Evolutionary conservation across 2,113 vertebrate species (phyloP), one percentile per base, ranked within the genome.

Genomic region (Syrrhaptes paradoxus): DNA sequence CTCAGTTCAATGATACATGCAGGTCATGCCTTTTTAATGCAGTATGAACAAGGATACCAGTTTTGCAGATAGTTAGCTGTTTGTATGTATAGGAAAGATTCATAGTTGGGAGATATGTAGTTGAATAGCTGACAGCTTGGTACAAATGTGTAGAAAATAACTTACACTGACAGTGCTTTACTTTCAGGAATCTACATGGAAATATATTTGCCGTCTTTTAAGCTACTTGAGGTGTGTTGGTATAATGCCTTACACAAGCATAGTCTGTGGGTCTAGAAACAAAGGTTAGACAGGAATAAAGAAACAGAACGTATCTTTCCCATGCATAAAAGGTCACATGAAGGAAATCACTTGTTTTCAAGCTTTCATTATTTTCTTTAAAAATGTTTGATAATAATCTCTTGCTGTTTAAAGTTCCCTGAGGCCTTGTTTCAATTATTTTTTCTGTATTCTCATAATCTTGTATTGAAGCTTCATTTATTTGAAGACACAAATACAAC

Each of bases 361-460:
- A n/a, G 48, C 18, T 90, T 94, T 89, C 66, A 48, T 85, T 66
- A 28, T 80, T 90, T 92, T 91, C 32, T 82, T 83, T 3, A 11
- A 36, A 84, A 88, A 59, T 16, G 46, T 73, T 84, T 93, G 25
- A 51, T 89, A 38, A 34, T 36, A 55, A 75, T 90, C 45, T 92
- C 67, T 87, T 90, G 55, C 55, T 92, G 29, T 75, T 91, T 89
- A 65, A 89, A 66, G 41, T 52, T 90, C 79, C 72, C 70, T 25
- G 52, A 84, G 55, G 80, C n/a, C 52, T 68, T 67, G 28, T 96
- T 85, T 87, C 59, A 85, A 28, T 91, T 77, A 70, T 38, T 74
- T 89, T 93, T 83, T 58, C 70, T 79, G 26, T 82, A 81, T 90
- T 95, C 31, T 51, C 49, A 72, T 84, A 90, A 84, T 86, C 52